Conservation (phyloP, 2,888 invertebrate species). For the Chrysotoxum bicinctum region DNA sequence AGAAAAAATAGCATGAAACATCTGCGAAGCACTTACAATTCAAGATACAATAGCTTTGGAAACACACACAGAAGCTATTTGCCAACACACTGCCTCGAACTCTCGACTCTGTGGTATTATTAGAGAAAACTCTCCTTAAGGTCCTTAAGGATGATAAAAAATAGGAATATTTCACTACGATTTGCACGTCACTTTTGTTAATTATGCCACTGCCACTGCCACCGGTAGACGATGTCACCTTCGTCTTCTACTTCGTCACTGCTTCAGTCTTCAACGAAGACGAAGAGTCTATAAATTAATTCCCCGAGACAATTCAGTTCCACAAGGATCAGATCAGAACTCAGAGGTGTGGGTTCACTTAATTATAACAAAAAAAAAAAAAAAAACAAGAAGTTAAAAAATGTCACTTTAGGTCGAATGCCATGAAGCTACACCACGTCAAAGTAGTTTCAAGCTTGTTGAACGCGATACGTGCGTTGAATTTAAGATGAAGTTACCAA, state of each 20-base stretch:
- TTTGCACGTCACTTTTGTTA: conserved; percentile 72
- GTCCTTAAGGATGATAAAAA: conserved; percentile 45
- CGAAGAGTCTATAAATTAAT: conserved; percentile 45
- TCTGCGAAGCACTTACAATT: conserved; percentile 58
- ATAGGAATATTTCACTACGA: conserved; percentile 64
- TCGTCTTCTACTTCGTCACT: not conserved
- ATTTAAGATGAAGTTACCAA: conserved; percentile 66
- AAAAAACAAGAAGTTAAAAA: not conserved
- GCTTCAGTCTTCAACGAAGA: conserved; percentile 7
- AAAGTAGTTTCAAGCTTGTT: conserved; percentile 67
- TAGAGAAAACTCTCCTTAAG: conserved; percentile 32
- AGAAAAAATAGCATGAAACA: conserved; percentile 46
- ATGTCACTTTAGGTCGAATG: conserved; percentile 50
- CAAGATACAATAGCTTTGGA: conserved; percentile 53
- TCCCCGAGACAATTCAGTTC: conserved; percentile 56
- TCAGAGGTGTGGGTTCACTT: conserved; percentile 56
- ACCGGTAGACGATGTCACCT: not conserved
- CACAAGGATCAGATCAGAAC: conserved; percentile 50
- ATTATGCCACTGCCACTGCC: conserved; percentile 67
- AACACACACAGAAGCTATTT: conserved; percentile 21
- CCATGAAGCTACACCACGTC: conserved; percentile 25
- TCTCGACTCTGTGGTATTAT: conserved; percentile 43
- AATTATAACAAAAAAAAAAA: conserved; percentile 46
- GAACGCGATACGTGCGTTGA: conserved; percentile 70
- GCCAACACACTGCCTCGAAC: conserved; percentile 16